Conservation (phyloP, 2,797 vertebrate species). For the Diglossa cyanea region DNA sequence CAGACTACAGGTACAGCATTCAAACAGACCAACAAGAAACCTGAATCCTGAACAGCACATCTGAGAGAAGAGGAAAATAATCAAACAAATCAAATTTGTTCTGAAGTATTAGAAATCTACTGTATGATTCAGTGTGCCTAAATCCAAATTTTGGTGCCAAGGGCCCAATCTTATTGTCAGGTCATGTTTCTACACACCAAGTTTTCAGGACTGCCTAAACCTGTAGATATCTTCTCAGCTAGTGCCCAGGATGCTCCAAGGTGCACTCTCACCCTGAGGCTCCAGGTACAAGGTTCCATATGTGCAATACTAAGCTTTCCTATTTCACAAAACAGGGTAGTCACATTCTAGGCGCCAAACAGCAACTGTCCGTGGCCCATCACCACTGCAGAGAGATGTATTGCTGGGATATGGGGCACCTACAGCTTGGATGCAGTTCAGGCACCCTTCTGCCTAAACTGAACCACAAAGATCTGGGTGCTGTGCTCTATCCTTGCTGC, state of each 20-base stretch:
- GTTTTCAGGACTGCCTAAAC: background rate
- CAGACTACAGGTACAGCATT: background rate
- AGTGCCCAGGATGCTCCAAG: background rate
- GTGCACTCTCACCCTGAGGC: rapidly evolving
- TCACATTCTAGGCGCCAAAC: background rate
- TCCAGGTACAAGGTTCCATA: background rate
- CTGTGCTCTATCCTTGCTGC: background rate
- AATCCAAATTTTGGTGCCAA: background rate
- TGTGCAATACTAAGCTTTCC: background rate
- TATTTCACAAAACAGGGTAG: background rate
- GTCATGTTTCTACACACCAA: background rate
- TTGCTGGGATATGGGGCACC: rapidly evolving
- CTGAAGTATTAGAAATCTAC: background rate
- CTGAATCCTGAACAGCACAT: background rate
- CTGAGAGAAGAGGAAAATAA: background rate
- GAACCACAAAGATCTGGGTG: background rate
- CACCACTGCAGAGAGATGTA: background rate
- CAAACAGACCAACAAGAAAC: background rate
- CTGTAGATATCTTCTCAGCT: background rate
- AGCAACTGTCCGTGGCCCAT: background rate
- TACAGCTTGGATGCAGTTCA: background rate
- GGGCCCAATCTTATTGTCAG: background rate
- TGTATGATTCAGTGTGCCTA: background rate
- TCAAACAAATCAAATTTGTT: background rate
- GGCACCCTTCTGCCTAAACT: background rate